Evolutionary conservation across 2,797 vertebrate genomes (phyloP), one percentile per base, ranked within the genome.

Genomic region (Momotus momota): DNA sequence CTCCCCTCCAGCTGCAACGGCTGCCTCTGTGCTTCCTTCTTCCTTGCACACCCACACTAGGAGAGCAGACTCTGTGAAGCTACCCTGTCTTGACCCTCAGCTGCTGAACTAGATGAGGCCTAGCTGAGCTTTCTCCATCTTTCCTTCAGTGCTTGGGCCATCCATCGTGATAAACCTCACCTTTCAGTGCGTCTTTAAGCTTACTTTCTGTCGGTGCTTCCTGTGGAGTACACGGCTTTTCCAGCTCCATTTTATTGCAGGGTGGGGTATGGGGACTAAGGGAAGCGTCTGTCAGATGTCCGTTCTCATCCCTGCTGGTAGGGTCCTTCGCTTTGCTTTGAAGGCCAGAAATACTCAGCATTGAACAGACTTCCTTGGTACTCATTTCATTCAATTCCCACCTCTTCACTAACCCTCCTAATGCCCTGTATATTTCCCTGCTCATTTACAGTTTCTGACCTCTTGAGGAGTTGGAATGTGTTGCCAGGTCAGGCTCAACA

Each of bases 1-100:
- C 65, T 96, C 7, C 88, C 94, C 81, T 96, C 69, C 54, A 95
- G 95, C 91, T 89, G 61, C 86, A 91, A 20, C 2, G 66, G 67
- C 92, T 95, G 94, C 81, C 64, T 91, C 65, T 66, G 72, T 1
- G 4, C 69, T 87, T 78, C 43, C 41, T 90, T 38, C 31, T 90
- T 94, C 61, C 69, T 60, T 72, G 88, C 78, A 60, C 29, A 17
- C 45, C 64, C 91, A 80, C 71, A 48, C 31, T 35, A 49, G 43
- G 58, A 90, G 70, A 94, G 51, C 80, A 90, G 90, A 82, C 85
- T 96, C 27, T 84, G 74, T 88, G 77, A 91, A 86, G 80, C 77
- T 84, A 67, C 81, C 40, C 75, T 81, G 41, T 64, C 64, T 74
- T 91, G 82, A 86, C 73, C 55, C 55, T 66, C 64, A 51, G 70